phyloP scores from a whole-genome alignment of 37 sponge, comb jelly and placozoan species.

The Ephydatia muelleri region DNA sequence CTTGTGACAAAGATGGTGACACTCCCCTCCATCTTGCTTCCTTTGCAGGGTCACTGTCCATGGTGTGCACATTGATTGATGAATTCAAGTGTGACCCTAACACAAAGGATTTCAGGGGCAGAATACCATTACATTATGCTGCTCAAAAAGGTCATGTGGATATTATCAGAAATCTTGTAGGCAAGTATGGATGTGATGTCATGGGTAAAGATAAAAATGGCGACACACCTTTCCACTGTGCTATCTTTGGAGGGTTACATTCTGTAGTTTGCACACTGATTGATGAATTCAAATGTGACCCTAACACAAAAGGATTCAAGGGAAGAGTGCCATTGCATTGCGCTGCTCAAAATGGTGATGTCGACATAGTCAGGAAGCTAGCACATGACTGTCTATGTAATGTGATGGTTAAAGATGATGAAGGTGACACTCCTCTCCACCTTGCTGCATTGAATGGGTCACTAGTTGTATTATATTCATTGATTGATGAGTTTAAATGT shows the following conservation, averaged over 20 bases:
- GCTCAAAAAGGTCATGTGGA: conserved; percentile 2
- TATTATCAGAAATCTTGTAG: neutral
- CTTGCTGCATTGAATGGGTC: neutral
- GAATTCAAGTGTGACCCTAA: conserved; percentile 4
- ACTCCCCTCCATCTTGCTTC: conserved; percentile 8
- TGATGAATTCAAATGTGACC: no score
- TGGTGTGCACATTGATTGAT: conserved; percentile 12
- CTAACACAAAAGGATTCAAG: no score
- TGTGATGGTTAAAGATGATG: neutral
- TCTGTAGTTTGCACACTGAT: no score
- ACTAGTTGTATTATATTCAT: neutral
- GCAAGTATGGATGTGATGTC: conserved; percentile 1
- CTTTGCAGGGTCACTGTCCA: neutral
- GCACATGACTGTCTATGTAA: neutral
- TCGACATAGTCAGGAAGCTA: neutral
- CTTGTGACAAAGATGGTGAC: conserved; percentile 8
- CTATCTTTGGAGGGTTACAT: neutral
- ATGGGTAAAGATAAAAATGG: neutral
- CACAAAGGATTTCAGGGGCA: neutral
- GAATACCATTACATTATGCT: conserved; percentile 2
- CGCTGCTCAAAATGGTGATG: no score
- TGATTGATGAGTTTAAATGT: conserved; percentile 2
- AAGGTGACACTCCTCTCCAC: conserved; percentile 18
- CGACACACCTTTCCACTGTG: conserved; percentile 6
- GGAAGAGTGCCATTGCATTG: no score